A percentile compares a stretch with the other conserved stretches of the same genome.
Evolutionary conservation across 2,113 vertebrate species (phyloP).

Genomic region (Cryptomyrus ogoouensis): DNA sequence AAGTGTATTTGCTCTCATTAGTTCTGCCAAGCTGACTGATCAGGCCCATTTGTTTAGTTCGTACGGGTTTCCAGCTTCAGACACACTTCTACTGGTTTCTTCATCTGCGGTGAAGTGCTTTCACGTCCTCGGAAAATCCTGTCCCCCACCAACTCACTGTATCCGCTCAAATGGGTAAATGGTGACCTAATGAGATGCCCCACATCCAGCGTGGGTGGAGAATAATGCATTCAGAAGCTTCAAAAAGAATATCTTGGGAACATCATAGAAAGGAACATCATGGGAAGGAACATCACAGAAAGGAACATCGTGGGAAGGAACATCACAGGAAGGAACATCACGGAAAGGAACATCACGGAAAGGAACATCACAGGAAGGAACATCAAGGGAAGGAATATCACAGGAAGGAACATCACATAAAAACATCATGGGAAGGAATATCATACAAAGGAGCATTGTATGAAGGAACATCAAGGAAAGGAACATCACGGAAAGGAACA

Average conservation of each 20-base stretch:
- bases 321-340: not conserved
- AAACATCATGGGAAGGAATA: not conserved
- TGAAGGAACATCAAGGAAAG: not conserved
- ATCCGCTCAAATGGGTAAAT: not conserved
- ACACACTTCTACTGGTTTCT: not conserved
- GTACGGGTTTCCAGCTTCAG: not conserved
- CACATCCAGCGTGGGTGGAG: not conserved
- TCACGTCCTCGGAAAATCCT: not conserved
- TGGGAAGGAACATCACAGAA: not conserved
- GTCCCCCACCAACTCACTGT: not conserved
- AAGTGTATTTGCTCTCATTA: conserved; percentile 22
- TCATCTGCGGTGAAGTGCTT: not conserved
- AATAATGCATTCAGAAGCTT: not conserved
- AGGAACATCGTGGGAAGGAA: not conserved
- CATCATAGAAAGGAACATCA: not conserved
- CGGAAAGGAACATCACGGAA: not conserved
- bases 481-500: not conserved
- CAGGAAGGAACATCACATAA: not conserved
- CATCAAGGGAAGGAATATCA: not conserved
- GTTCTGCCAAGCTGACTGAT: not conserved
- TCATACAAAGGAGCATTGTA: not conserved
- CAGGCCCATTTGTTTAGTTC: conserved; percentile 18
- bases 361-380: not conserved
- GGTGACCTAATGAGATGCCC: not conserved
- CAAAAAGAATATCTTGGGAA: not conserved